These are phyloP conservation scores for Trichogramma pretiosum DNA, from an alignment of 1,140 invertebrate genomes.

Conservation along the genomic window DNA sequence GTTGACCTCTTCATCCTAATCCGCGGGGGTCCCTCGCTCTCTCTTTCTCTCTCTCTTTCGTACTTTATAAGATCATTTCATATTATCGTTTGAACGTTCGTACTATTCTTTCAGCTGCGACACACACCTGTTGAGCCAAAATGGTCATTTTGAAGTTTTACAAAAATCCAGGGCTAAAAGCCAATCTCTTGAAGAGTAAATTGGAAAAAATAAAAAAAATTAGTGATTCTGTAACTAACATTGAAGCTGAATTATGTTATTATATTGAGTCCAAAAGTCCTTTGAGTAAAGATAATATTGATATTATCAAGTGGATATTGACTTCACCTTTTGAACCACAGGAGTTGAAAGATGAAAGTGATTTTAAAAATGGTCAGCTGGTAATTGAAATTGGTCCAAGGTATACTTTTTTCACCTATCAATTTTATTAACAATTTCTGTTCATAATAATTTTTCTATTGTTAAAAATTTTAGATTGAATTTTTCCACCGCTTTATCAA, in stretches of 20 bases:
- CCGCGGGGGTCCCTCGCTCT: no score
- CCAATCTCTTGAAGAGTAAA: conserved; percentile 29
- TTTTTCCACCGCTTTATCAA: conserved; percentile 89
- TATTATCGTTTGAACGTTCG: no score
- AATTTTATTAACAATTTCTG: no score
- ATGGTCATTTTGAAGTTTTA: conserved; percentile 36
- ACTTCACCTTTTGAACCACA: conserved; percentile 54
- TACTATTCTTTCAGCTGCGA: no score
- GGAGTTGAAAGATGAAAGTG: conserved; percentile 42
- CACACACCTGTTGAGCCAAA: neutral
- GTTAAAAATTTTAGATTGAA: conserved; percentile 57
- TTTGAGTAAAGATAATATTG: conserved; percentile 47
- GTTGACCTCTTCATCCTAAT: no score
- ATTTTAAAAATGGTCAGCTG: conserved; percentile 33
- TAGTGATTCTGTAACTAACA: conserved; percentile 29
- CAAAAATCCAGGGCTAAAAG: conserved; percentile 29
- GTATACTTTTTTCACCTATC: conserved; percentile 34
- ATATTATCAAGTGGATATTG: conserved; percentile 63
- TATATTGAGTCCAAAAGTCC: conserved; percentile 53
- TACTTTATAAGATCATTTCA: no score
- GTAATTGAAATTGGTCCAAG: conserved; percentile 75
- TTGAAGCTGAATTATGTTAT: conserved; percentile 71
- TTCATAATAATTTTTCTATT: conserved; percentile 4
- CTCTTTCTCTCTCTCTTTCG: no score
- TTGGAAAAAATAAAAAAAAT: conserved; percentile 23